Base-by-base conservation (phyloP, 1,140 invertebrate species). In the Anoplolepis gracilipes region DNA sequence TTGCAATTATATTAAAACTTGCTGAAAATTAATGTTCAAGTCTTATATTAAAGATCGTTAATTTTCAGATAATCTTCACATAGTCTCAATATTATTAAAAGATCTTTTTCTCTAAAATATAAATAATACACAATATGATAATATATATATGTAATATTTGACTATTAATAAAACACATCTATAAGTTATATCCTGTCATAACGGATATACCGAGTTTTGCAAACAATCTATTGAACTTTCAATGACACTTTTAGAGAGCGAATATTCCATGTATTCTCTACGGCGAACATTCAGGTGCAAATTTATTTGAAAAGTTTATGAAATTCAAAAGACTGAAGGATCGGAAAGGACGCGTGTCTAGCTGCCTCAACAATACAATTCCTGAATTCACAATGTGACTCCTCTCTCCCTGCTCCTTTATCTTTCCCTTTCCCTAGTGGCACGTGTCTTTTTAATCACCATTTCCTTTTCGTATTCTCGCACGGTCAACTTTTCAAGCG, bases 221-320 rank as follows among this genome's bases (percentile, higher is more conserved):
- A 53, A 79, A 79, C 42, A 36, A 25, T 16, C 62, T 33, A 55
- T 79, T 69, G 22, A 28, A 22, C 3, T 70, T 69, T 79, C 30
- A 28, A 69, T 76, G 28, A 13, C 13, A n/a, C 42, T 55, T 1
- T 7, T 16, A 13, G 30, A n/a, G 22, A 10, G 8, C 22, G n/a
- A 69, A 39, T 28, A 25, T 49, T n/a, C 6, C 4, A n/a, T 11
- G n/a, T 65, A 33, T 19, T 55, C 30, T 36, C 33, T 4, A 5
- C 22, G 6, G 42, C 0, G 59, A 8, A 28, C 16, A 70, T 69
- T 79, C 46, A 79, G 64, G 33, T 79, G 62, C 25, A 79, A 55
- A 57, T 79, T 53, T 69, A n/a, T 64, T 69, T 22, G 19, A 55
- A 79, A 79, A 69, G 11, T 53, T 78, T 62, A n/a, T 69, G 46